phyloP scores from a whole-genome alignment of 1,140 invertebrate genomes.

The Lucilia cuprina region DNA sequence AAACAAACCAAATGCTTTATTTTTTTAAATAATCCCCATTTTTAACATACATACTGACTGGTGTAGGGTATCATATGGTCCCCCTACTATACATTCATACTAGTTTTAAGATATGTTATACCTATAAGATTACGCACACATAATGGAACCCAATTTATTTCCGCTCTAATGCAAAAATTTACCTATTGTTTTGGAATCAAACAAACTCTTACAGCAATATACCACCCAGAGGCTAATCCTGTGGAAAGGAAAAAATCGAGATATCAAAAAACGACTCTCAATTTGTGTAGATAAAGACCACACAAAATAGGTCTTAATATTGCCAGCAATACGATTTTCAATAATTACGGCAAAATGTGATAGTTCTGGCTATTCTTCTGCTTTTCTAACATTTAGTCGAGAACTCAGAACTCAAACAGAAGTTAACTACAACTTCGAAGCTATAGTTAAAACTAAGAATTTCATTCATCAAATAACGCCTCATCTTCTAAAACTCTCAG shows the following conservation, averaged over 20 bases:
- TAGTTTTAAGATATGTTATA: constrained; percentile 41
- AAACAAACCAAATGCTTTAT: no score
- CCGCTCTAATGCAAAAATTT: constrained; percentile 43
- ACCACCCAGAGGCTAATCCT: constrained; percentile 60
- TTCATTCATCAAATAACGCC: no score
- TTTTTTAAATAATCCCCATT: no score
- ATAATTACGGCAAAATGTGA: constrained; percentile 43
- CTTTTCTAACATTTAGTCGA: constrained; percentile 38
- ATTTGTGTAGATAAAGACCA: constrained; percentile 45
- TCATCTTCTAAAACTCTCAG: no score
- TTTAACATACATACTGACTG: no score
- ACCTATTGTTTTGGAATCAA: constrained; percentile 42
- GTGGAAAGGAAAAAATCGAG: constrained; percentile 60
- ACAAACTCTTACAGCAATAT: constrained; percentile 47
- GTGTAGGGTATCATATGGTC: no score
- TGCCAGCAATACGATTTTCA: constrained; percentile 48
- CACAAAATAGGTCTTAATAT: constrained; percentile 52
- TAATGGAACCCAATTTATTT: constrained; percentile 49
- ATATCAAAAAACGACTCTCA: constrained; percentile 58
- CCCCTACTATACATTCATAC: no score
- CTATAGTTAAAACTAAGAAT: no score
- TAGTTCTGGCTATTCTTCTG: constrained; percentile 55
- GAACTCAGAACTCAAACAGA: no score
- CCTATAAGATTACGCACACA: constrained; percentile 45
- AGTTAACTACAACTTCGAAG: no score